A percentile compares a stretch with the other conserved stretches of the same genome.
phyloP scores from a whole-genome alignment of 2,888 invertebrate genomes.

The Patella ulyssiponensis region DNA sequence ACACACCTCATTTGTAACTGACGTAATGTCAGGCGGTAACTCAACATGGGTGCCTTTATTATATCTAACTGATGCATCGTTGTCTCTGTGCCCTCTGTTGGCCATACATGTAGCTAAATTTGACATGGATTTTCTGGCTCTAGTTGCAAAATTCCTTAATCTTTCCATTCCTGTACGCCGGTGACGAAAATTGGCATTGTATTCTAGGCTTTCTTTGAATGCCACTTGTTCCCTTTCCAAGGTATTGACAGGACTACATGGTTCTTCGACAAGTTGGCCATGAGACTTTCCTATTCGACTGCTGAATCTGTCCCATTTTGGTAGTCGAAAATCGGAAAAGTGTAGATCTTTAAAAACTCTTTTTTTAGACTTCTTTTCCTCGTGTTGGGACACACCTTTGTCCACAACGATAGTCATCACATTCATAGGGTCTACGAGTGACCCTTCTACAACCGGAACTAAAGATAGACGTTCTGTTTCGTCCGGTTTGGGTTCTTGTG shows the following conservation, averaged over 20 bases:
- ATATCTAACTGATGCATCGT: neutral
- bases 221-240: neutral
- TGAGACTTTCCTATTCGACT: neutral
- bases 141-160: neutral
- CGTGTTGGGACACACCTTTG: too few relatives aligned
- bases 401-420: too few relatives aligned
- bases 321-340: too few relatives aligned
- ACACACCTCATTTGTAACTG: neutral
- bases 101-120: neutral
- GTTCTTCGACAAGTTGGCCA: slow-evolving; percentile 1
- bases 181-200: neutral
- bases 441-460: too few relatives aligned
- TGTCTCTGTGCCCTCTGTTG: neutral
- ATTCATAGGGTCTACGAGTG: too few relatives aligned
- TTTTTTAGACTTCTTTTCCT: too few relatives aligned
- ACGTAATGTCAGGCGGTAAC: neutral
- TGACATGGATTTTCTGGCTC: neutral
- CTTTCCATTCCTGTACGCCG: neutral
- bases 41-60: neutral
- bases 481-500: too few relatives aligned
- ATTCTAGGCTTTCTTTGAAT: neutral
- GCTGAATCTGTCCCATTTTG: too few relatives aligned
- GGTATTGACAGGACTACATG: neutral
- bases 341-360: too few relatives aligned
- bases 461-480: too few relatives aligned